phyloP scores from a whole-genome alignment of 2,888 invertebrate species.

The Kryphioiulus occultus region DNA sequence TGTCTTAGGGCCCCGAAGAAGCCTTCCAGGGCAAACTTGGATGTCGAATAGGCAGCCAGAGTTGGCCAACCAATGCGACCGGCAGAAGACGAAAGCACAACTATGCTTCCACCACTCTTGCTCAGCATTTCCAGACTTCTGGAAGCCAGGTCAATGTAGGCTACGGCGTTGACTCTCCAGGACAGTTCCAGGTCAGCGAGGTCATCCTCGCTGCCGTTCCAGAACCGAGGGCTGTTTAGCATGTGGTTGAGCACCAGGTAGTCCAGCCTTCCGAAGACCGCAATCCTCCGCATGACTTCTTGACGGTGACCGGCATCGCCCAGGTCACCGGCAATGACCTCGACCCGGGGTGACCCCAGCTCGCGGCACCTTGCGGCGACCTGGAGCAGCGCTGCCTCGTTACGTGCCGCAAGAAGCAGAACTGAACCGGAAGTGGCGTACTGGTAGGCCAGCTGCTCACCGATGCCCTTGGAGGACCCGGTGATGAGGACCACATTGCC shows the following conservation, averaged over 20 bases:
- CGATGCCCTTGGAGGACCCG: conserved; percentile 2
- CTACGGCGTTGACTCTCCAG: conserved; percentile 60
- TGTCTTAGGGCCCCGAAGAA: conserved; percentile 50
- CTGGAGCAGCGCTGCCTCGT: not conserved
- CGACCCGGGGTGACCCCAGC: not conserved
- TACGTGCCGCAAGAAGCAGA: not conserved
- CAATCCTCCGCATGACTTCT: not conserved
- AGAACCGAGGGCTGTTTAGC: not conserved
- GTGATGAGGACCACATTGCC: conserved; percentile 7
- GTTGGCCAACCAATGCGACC: not conserved
- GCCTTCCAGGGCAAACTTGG: conserved; percentile 50
- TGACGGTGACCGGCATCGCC: not conserved
- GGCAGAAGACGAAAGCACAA: conserved; percentile 60
- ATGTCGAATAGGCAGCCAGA: not conserved
- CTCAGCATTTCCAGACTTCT: conserved; percentile 59
- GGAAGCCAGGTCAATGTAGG: conserved; percentile 61
- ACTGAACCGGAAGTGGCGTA: not conserved
- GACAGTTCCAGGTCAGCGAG: not conserved
- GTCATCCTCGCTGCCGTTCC: conserved; percentile 37
- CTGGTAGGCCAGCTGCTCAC: conserved; percentile 44
- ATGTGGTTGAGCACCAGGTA: not conserved
- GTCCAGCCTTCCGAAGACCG: not conserved
- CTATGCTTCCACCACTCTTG: conserved; percentile 57
- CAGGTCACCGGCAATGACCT: conserved; percentile 3
- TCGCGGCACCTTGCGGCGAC: conserved; percentile 14